Base-by-base conservation (phyloP, 2,113 vertebrate species). In the Entelurus aequoreus region DNA sequence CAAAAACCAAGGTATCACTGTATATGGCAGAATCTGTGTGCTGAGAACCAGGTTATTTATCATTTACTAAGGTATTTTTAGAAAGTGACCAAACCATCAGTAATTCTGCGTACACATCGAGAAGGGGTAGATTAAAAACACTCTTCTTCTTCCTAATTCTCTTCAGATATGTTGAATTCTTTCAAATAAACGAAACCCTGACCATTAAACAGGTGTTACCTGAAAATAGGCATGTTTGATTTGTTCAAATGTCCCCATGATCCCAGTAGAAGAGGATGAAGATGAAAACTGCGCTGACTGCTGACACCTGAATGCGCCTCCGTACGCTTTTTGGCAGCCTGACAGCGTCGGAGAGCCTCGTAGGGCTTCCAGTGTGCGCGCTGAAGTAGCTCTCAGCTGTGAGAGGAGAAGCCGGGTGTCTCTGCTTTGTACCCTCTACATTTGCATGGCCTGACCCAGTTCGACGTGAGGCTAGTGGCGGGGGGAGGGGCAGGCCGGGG, bases 371-470 rank as follows among this genome's bases (percentile, higher is more conserved):
- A 62, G 63, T 72, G 61, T 66, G 63, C 56, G 60, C 66, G 76
- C 57, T 84, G 80, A 86, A 89, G 85, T 80, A 62, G 75, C 76
- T 76, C 60, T 79, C 36, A 71, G 72, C 80, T 49, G 53, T 44
- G 35, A 77, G 66, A 82, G 85, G 72, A 84, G 76, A 78, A 3
- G 74, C 78, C 65, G 78, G 74, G 71, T 81, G 69, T 83, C 79
- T 83, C 80, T 75, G 76, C 87, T 84, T 80, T 88, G 87, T 88
- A 86, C 81, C 88, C 78, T 84, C 79, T 80, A 86, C 81, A 86
- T 87, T 86, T 87, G 86, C 83, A 83, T 74, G 84, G 78, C 85
- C 80, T 88, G 88, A 89, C 87, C 87, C 86, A 89, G 75, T 89
- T 90, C 81, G 83, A 77, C 74, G 74, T 46, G 47, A 44, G 79